These are phyloP conservation scores for Ahaetulla prasina DNA, from an alignment of 2,113 vertebrate genomes.

Conservation along the genomic window DNA sequence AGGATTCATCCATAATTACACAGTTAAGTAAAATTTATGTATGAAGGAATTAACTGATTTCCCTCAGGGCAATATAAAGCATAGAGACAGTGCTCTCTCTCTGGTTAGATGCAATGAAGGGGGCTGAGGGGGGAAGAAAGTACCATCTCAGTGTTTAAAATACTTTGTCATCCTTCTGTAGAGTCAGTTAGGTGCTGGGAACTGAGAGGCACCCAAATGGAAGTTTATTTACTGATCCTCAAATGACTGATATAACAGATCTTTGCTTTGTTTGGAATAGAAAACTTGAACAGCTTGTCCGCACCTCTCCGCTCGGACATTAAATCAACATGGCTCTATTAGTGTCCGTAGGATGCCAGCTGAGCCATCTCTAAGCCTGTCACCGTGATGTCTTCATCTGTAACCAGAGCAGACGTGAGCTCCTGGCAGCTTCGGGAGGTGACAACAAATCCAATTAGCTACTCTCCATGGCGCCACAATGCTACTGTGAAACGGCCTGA, in stretches of 20 bases:
- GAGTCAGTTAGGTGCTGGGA: conserved; percentile 62
- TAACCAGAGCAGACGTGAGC: conserved; percentile 96
- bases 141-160: conserved; percentile 58
- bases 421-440: conserved; percentile 96
- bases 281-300: conserved; percentile 85
- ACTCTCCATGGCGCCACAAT: conserved; percentile 86
- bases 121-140: conserved; percentile 4
- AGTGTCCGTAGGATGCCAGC: conserved; percentile 93
- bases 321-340: conserved; percentile 91
- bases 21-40: conserved; percentile 81
- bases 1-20: conserved; percentile 73
- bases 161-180: conserved; percentile 67
- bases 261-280: conserved; percentile 80
- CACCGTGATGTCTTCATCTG: conserved; percentile 99
- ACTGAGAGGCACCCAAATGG: conserved; percentile 54
- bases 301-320: conserved; percentile 88
- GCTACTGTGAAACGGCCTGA: conserved; percentile 77
- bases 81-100: conserved; percentile 57
- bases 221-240: conserved; percentile 76
- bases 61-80: conserved; percentile 70
- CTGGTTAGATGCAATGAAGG: conserved; percentile 32
- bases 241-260: conserved; percentile 74
- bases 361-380: conserved; percentile 97
- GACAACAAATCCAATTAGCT: conserved; percentile 99
- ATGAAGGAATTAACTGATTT: conserved; percentile 71